A percentile compares a stretch with the other conserved stretches of the same genome.
These are phyloP conservation scores for Polymixis lichenea DNA, from an alignment of 2,888 invertebrate genomes.

Conservation along the genomic window DNA sequence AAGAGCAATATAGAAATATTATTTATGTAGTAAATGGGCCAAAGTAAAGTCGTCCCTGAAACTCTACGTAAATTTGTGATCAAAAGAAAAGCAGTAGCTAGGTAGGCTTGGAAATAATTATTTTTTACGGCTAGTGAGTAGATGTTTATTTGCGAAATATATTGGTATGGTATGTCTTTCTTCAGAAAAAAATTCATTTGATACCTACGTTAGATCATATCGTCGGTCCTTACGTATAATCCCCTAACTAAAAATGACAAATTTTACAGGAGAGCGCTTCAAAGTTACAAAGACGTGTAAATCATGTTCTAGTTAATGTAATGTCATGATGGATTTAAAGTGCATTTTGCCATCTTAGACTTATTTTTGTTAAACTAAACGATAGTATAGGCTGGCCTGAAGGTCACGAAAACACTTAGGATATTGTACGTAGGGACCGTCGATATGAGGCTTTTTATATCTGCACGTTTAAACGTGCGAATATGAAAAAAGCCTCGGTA, in stretches of 20 bases:
- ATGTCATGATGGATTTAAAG: too few species aligned
- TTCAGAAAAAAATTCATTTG: background rate
- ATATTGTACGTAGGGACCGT: too few species aligned
- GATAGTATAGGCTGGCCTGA: too few species aligned
- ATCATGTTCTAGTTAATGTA: too few species aligned
- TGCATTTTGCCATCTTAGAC: too few species aligned
- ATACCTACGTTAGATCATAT: background rate
- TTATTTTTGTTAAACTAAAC: too few species aligned
- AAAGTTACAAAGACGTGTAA: too few species aligned
- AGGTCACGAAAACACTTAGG: too few species aligned
- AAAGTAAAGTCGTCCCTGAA: background rate
- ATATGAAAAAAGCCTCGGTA: background rate
- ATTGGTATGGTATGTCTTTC: background rate
- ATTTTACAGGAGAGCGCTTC: too few species aligned
- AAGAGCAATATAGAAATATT: constrained; percentile 1
- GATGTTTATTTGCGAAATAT: constrained; percentile 14
- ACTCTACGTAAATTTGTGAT: constrained; percentile 7
- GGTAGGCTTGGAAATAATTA: constrained; percentile 13
- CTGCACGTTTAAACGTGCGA: background rate
- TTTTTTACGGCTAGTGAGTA: constrained; percentile 3
- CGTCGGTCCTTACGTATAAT: too few species aligned
- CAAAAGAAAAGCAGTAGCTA: constrained; percentile 26
- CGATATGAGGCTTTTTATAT: background rate
- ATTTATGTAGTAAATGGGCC: background rate
- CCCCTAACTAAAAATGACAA: too few species aligned